phyloP scores from a whole-genome alignment of 2,113 vertebrate genomes.

The Petroica traversi region DNA sequence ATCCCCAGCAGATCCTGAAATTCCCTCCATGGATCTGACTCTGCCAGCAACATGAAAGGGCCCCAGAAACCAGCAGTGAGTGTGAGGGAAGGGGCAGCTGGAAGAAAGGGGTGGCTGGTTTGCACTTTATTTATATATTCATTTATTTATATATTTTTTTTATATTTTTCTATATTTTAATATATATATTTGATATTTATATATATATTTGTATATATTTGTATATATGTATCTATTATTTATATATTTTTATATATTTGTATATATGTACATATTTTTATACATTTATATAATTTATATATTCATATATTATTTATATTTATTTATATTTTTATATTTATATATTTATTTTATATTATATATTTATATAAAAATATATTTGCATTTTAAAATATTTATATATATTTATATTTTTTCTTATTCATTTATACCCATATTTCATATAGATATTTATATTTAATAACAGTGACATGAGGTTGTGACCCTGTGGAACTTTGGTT shows the following conservation, averaged over 20 bases:
- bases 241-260: not conserved
- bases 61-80: not conserved
- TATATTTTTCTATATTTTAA: not conserved
- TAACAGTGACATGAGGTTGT: too few relatives aligned
- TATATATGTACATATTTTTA: not conserved
- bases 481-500: not conserved
- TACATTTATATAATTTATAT: not conserved
- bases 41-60: not conserved
- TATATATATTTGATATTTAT: not conserved
- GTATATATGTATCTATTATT: not conserved
- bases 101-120: not conserved
- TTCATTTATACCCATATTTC: not conserved
- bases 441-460: not conserved
- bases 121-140: not conserved
- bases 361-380: not conserved
- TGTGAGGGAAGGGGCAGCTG: not conserved
- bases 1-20: fast-evolving
- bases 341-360: not conserved
- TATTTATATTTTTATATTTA: not conserved
- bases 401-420: not conserved
- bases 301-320: not conserved
- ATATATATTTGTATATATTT: not conserved
- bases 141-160: too few relatives aligned
- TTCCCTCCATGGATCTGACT: not conserved
- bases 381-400: not conserved